Evolutionary conservation across 2,113 vertebrate genomes (phyloP).

Genomic region (Coturnix japonica): DNA sequence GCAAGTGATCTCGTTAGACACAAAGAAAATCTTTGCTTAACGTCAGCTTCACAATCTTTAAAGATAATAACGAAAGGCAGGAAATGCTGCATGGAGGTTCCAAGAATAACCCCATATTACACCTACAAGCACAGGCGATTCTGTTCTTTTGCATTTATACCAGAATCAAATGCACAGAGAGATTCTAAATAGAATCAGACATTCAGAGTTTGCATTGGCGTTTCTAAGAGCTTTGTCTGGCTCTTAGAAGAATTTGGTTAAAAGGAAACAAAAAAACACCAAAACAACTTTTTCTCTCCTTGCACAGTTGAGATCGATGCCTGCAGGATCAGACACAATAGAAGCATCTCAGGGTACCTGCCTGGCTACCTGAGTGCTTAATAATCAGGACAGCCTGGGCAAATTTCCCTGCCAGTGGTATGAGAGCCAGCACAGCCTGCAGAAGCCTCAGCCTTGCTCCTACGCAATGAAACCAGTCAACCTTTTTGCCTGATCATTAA

Average conservation of each 20-base stretch:
- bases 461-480: not conserved
- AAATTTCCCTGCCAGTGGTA: not conserved
- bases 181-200: not conserved
- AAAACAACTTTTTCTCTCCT: no score
- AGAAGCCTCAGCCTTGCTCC: not conserved
- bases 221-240: not conserved
- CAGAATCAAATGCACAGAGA: not conserved
- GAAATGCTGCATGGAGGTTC: not conserved
- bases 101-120: not conserved
- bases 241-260: not conserved
- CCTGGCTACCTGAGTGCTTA: not conserved
- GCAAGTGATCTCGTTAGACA: not conserved
- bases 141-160: not conserved
- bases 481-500: conserved; percentile 6
- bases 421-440: not conserved
- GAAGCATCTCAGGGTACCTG: not conserved
- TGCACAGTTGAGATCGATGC: not conserved
- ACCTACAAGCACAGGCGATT: not conserved
- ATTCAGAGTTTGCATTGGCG: not conserved
- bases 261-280: not conserved
- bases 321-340: not conserved
- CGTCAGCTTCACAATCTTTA: conserved; percentile 3
- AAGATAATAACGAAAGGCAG: not conserved
- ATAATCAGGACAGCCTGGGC: not conserved
- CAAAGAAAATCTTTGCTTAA: conserved; percentile 2